Evolutionary conservation across 2,888 invertebrate genomes (phyloP).

Genomic region (Drosophila niveifrons): DNA sequence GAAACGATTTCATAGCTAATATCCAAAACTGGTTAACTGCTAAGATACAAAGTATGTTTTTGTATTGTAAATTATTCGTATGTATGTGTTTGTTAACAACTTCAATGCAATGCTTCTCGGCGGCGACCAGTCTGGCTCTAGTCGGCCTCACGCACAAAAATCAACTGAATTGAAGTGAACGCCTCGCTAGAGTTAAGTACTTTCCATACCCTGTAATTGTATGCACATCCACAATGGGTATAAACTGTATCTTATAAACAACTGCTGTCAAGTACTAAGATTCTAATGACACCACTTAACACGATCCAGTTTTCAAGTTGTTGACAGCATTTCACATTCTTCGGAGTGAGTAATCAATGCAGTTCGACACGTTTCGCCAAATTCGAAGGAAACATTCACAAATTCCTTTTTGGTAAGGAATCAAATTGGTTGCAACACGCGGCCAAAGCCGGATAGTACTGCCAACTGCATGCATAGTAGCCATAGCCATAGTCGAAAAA

Average conservation of each 20-base stretch:
- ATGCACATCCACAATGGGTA: background rate
- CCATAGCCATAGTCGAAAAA: background rate
- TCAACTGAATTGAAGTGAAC: constrained; percentile 51
- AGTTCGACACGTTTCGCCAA: background rate
- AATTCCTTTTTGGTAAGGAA: background rate
- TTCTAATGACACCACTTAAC: background rate
- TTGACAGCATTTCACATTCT: background rate
- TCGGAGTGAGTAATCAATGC: background rate
- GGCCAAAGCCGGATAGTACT: background rate
- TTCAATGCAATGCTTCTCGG: constrained; percentile 20
- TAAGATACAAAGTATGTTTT: constrained; percentile 13
- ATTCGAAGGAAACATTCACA: background rate
- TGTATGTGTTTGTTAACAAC: constrained; percentile 19
- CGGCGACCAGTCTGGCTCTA: constrained; percentile 31
- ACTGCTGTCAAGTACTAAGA: background rate
- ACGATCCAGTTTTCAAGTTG: background rate
- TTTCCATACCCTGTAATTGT: constrained; percentile 16
- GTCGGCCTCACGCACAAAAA: constrained; percentile 47
- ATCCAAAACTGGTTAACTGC: constrained; percentile 51
- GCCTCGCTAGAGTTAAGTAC: constrained; percentile 39
- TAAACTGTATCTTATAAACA: background rate
- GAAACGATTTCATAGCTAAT: constrained; percentile 39
- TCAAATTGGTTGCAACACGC: background rate
- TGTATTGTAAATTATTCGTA: constrained; percentile 14
- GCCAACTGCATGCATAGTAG: background rate